A percentile compares a stretch with the other conserved stretches of the same genome.
Evolutionary conservation across 1,140 invertebrate species (phyloP).

Genomic region (Nebria ingens): DNA sequence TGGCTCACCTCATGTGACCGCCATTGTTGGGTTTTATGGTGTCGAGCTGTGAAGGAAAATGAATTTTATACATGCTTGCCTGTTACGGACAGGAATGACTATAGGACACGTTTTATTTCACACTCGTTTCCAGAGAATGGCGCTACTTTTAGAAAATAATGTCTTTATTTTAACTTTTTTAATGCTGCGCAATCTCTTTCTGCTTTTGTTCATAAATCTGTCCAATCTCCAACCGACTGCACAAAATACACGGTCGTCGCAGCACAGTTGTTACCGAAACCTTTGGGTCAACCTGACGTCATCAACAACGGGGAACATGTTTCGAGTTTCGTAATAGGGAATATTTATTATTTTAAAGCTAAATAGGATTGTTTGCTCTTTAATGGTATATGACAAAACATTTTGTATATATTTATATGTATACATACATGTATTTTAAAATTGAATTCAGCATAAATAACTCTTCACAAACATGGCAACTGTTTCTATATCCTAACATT

Average conservation of each 20-base stretch:
- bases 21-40: not conserved
- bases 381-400: too few relatives aligned
- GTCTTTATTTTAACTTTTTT: slow-evolving; percentile 8
- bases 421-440: too few relatives aligned
- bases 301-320: too few relatives aligned
- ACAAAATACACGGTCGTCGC: not conserved
- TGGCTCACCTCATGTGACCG: not conserved
- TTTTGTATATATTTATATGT: too few relatives aligned
- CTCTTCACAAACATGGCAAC: too few relatives aligned
- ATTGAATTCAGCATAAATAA: too few relatives aligned
- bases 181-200: not conserved
- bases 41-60: slow-evolving; percentile 3
- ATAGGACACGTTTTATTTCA: slow-evolving; percentile 1
- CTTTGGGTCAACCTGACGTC: too few relatives aligned
- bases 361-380: too few relatives aligned
- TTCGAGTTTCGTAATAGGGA: too few relatives aligned
- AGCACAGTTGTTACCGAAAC: too few relatives aligned
- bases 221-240: not conserved
- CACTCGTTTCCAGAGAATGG: slow-evolving; percentile 2
- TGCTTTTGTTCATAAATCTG: slow-evolving; percentile 1
- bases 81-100: slow-evolving; percentile 2
- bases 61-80: slow-evolving; percentile 7
- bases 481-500: too few relatives aligned
- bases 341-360: too few relatives aligned
- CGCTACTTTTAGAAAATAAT: slow-evolving; percentile 9